phyloP scores from a whole-genome alignment of 23 tunicate species.

The Styela clava region DNA sequence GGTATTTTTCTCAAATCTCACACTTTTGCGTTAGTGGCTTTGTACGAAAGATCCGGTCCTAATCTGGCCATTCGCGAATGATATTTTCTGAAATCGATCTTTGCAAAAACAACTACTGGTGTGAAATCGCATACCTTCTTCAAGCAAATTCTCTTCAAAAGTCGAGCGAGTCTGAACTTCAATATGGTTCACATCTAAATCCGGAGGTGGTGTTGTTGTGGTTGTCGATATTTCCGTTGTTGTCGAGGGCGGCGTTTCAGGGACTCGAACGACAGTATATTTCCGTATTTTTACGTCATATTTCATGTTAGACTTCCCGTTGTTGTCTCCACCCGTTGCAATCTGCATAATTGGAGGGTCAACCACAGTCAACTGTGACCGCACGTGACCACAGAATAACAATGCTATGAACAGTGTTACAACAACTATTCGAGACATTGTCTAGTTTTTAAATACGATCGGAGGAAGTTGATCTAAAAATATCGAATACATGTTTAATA shows the following conservation, averaged over 20 bases:
- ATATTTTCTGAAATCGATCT: too few species aligned
- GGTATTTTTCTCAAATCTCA: too few species aligned
- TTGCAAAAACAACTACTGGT: too few species aligned
- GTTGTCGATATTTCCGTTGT: background rate
- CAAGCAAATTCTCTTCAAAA: background rate
- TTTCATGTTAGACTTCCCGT: background rate
- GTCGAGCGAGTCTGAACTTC: background rate
- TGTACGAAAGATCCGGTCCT: too few species aligned
- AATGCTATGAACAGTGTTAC: background rate
- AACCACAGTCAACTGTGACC: background rate
- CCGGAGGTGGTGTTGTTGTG: background rate
- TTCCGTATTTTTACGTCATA: constrained; percentile 13
- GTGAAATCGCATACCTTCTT: background rate
- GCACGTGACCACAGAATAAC: constrained; percentile 3
- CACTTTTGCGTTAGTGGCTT: too few species aligned
- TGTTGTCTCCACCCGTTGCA: background rate
- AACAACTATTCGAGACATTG: background rate
- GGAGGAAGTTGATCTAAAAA: background rate
- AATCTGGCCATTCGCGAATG: too few species aligned
- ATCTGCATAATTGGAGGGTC: background rate
- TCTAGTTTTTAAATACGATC: background rate
- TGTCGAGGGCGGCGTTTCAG: background rate
- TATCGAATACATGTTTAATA: background rate
- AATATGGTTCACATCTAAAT: background rate
- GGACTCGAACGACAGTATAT: background rate